Conservation (phyloP, 2,888 invertebrate species). For the Physocephala rufipes region DNA sequence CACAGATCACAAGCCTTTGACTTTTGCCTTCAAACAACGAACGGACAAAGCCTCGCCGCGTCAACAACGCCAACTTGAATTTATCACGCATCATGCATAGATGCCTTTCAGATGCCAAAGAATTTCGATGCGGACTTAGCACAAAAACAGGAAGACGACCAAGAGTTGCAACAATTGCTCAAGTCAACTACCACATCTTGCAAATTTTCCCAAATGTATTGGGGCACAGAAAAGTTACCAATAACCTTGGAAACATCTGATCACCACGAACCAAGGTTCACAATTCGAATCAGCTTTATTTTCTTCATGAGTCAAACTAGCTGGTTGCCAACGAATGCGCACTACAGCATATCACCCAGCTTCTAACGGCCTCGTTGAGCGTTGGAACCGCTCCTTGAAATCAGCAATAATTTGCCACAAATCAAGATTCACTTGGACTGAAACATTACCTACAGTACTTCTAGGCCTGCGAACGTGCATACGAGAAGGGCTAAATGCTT, state of each 20-base stretch:
- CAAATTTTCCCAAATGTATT: slow-evolving; percentile 13
- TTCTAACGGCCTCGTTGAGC: slow-evolving; percentile 40
- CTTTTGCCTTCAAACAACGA: neutral
- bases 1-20: slow-evolving; percentile 3
- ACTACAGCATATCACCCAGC: slow-evolving; percentile 38
- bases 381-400: slow-evolving; percentile 36
- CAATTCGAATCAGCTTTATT: slow-evolving; percentile 40
- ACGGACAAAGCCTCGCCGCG: slow-evolving; percentile 5
- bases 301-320: slow-evolving; percentile 23
- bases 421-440: slow-evolving; percentile 25
- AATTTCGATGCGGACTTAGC: slow-evolving; percentile 3
- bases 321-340: slow-evolving; percentile 21
- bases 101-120: slow-evolving; percentile 28
- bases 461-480: slow-evolving; percentile 11
- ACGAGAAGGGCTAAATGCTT: slow-evolving; percentile 15
- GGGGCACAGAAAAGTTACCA: neutral
- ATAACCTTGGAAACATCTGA: slow-evolving; percentile 12
- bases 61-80: slow-evolving; percentile 26
- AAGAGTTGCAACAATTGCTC: neutral
- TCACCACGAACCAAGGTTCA: slow-evolving; percentile 39
- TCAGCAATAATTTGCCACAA: slow-evolving; percentile 35
- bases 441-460: slow-evolving; percentile 31
- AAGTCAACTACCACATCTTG: slow-evolving; percentile 6
- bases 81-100: slow-evolving; percentile 27
- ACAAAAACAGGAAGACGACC: neutral